Base-by-base conservation (phyloP, 2,888 invertebrate genomes). In the Caenorhabditis becei region DNA sequence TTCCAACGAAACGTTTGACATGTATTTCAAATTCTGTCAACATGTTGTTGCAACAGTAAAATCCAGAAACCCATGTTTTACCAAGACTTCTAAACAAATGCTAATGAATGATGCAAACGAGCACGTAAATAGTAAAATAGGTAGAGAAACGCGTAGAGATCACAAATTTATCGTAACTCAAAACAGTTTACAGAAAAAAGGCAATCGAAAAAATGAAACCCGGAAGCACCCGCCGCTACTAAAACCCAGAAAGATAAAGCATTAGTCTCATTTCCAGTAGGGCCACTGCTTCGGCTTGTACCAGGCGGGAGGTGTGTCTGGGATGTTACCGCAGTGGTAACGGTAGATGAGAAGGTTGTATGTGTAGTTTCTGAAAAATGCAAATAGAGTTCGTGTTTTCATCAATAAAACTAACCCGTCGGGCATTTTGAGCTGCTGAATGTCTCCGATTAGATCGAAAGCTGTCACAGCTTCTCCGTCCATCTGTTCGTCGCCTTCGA, bases 401-500 rank as follows among this genome's bases (percentile, higher is more conserved):
- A n/a, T n/a, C n/a, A n/a, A n/a, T n/a, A 59, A 51, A 63, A 56
- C 62, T 18, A 16, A 83, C 83, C 84, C 83, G 18, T 77, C 71
- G 0, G 53, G 26, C n/a, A 72, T 77, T 5, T 56, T 65, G 2
- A 56, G 16, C 26, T 78, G 70, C 37, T 77, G 59, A 16, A 85
- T 82, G 53, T 85, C 65, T 24, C 83, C 72, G 32, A 85, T 83
- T 20, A 85, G 49, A 41, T 85, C 85, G 37, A 85, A 85, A 0
- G 85, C 59, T 1, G 63, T 56, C 10, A 85, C 85, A 3, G 65
- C 72, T 24, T 82, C 85, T 11, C 72, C 81, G 11, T 79, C 79
- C 59, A 80, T 56, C 26, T 77, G 72, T 47, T 85, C 85, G 51
- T 85, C 85, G 37, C 83, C 85, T 71, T 85, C 83, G 66, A 81